phyloP scores from a whole-genome alignment of 2,113 vertebrate genomes.

The Paradoxurus hermaphroditus region DNA sequence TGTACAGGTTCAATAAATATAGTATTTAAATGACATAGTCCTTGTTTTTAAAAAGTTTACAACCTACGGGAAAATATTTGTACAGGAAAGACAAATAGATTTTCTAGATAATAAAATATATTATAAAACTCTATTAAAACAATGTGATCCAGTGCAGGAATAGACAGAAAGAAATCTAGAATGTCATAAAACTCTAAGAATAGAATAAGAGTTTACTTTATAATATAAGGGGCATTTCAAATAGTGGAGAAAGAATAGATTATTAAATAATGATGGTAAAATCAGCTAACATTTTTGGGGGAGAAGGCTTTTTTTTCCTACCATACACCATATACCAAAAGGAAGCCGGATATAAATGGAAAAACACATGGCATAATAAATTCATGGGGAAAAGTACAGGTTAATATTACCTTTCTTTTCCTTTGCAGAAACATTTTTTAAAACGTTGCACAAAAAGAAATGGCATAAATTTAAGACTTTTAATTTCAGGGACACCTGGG shows the following conservation, averaged over 20 bases:
- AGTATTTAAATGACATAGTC: not conserved
- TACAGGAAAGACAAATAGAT: not conserved
- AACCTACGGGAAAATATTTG: not conserved
- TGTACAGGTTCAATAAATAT: not conserved
- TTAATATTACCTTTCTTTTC: constrained; percentile 19
- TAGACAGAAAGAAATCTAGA: not conserved
- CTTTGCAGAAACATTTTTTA: not conserved
- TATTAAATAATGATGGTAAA: constrained; percentile 7
- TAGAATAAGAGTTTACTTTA: constrained; percentile 20
- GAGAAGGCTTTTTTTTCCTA: not conserved
- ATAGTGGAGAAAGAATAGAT: not conserved
- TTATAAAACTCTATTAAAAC: constrained; percentile 39
- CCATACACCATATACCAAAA: not conserved
- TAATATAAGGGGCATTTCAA: not conserved
- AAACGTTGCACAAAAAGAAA: not conserved
- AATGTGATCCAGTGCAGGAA: not conserved
- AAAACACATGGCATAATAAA: not conserved
- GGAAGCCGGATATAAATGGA: not conserved
- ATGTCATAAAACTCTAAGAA: constrained; percentile 13
- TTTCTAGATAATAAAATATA: constrained; percentile 24
- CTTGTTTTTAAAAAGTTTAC: constrained; percentile 19
- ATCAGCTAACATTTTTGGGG: not conserved
- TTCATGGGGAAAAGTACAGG: not conserved
- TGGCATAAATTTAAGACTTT: not conserved
- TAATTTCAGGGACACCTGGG: not conserved